A percentile compares a stretch with the other conserved stretches of the same genome.
phyloP scores from a whole-genome alignment of 2,113 vertebrate genomes.

The Coptodon bakossiorum region DNA sequence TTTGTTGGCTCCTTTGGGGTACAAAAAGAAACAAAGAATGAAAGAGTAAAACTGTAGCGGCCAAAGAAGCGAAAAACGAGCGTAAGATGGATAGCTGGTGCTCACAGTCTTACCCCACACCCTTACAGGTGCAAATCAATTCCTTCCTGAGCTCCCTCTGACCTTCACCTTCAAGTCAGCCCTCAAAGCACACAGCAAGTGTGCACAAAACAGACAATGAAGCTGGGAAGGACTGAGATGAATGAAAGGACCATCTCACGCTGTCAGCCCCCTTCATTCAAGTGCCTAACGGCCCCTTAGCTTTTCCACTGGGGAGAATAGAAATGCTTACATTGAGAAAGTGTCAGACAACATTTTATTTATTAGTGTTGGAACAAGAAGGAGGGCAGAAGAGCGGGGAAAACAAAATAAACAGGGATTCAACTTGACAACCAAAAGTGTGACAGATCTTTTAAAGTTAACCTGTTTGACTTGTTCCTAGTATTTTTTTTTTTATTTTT shows the following conservation, averaged over 20 bases:
- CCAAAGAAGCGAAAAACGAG: constrained; percentile 50
- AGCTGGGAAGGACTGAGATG: not conserved
- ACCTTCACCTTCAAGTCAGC: constrained; percentile 43
- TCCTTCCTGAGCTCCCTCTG: constrained; percentile 2
- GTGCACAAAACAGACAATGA: not conserved
- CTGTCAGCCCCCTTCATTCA: constrained; percentile 28
- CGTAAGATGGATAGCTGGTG: constrained; percentile 47
- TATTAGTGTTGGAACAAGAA: not conserved
- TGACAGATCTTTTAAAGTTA: not conserved
- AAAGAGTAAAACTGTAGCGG: not conserved
- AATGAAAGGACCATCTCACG: constrained; percentile 26
- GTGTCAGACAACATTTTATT: constrained; percentile 17
- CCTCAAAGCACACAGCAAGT: not conserved
- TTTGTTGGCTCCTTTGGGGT: not conserved
- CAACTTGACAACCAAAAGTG: not conserved
- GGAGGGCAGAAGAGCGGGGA: not conserved
- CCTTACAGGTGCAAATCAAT: constrained; percentile 52
- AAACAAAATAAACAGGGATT: not conserved
- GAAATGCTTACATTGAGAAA: constrained; percentile 13
- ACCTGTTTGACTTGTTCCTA: not conserved
- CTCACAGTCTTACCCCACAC: constrained; percentile 35
- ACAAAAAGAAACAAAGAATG: not conserved
- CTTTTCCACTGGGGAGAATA: not conserved
- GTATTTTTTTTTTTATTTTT: not conserved
- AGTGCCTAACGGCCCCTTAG: not conserved